Conservation (phyloP, 1,140 invertebrate genomes). For the Drosophila equinoxialis region DNA sequence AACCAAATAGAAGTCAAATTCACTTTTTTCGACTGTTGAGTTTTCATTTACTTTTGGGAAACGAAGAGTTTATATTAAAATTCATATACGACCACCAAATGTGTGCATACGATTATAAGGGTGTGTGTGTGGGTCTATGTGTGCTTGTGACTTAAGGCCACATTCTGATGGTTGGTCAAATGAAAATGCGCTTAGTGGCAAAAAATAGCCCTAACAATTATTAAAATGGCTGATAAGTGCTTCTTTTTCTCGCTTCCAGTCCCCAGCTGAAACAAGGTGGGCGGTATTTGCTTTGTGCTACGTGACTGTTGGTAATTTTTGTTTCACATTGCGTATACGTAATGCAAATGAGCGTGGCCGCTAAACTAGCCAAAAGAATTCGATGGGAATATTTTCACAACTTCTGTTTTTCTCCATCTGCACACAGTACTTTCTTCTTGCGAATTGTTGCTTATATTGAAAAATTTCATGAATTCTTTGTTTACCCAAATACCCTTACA, state of each 20-base stretch:
- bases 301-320: slow-evolving; percentile 53
- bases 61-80: slow-evolving; percentile 2
- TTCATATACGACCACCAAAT: slow-evolving; percentile 10
- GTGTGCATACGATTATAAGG: background rate
- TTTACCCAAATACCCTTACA: background rate
- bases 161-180: background rate
- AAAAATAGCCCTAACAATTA: slow-evolving; percentile 58
- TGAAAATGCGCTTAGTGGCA: slow-evolving; percentile 37
- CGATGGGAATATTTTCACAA: background rate
- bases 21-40: slow-evolving; percentile 1
- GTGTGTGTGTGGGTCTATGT: background rate
- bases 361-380: slow-evolving; percentile 4
- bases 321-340: slow-evolving; percentile 43
- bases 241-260: background rate
- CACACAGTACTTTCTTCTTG: background rate
- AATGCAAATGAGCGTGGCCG: slow-evolving; percentile 14
- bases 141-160: background rate
- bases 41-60: background rate
- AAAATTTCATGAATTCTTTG: background rate
- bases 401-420: background rate
- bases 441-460: background rate
- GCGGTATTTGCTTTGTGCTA: slow-evolving; percentile 49
- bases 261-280: slow-evolving; percentile 11
- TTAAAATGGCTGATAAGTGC: slow-evolving; percentile 57
- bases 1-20: slow-evolving; percentile 10